Conservation (phyloP, 1,140 invertebrate genomes). For the Heliothis subflexa region DNA sequence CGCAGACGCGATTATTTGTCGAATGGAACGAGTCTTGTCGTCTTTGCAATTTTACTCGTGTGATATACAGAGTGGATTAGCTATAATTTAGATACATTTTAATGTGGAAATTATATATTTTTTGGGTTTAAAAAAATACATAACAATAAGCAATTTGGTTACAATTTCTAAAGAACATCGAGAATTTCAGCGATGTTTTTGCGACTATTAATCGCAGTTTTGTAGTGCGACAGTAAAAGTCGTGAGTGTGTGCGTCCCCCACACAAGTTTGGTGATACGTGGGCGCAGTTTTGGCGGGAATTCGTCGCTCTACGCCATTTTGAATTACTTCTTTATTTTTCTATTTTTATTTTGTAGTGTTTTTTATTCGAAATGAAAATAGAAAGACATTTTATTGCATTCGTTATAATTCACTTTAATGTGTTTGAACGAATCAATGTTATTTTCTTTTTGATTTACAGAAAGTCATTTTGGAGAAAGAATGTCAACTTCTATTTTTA, state of each 20-base stretch:
- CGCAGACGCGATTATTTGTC: neutral
- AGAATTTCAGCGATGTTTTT: neutral
- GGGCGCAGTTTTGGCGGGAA: conserved; percentile 83
- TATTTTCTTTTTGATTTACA: no score
- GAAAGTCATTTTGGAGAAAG: neutral
- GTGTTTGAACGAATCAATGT: no score
- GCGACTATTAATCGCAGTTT: conserved; percentile 32
- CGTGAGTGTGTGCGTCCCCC: conserved; percentile 61
- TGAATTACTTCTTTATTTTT: conserved; percentile 52
- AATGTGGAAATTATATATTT: neutral
- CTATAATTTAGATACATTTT: neutral
- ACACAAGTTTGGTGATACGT: conserved; percentile 85
- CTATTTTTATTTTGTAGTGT: conserved; percentile 50
- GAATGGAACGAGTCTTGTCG: neutral
- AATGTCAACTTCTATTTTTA: neutral
- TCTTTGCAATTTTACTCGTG: neutral
- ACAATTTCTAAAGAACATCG: neutral
- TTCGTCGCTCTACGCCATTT: conserved; percentile 67
- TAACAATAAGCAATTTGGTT: no score
- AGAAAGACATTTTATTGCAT: neutral
- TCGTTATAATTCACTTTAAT: no score
- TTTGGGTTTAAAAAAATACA: no score
- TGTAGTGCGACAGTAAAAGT: conserved; percentile 59
- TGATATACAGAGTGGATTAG: neutral
- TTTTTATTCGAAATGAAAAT: conserved; percentile 29